Evolutionary conservation across 2,113 vertebrate genomes (phyloP).

Genomic region (Petrocephalus microphthalmus): DNA sequence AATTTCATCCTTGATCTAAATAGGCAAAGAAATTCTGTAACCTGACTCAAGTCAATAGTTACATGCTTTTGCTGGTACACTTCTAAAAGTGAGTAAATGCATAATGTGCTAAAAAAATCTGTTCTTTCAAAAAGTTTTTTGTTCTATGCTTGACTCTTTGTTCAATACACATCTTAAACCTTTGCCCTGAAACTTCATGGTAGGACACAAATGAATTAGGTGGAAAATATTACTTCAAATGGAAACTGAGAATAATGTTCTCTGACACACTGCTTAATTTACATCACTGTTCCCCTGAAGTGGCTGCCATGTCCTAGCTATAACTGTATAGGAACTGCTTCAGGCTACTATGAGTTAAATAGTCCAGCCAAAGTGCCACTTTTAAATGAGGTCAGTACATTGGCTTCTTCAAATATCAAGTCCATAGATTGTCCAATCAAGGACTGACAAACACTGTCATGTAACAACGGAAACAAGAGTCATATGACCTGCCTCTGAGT

Average conservation of each 20-base stretch:
- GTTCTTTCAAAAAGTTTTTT: background rate
- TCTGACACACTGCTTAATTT: background rate
- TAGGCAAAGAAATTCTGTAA: constrained; percentile 20
- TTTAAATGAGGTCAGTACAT: background rate
- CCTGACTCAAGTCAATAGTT: background rate
- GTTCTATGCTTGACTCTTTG: background rate
- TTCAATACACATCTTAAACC: background rate
- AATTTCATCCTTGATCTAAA: background rate
- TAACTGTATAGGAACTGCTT: background rate
- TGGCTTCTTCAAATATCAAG: background rate
- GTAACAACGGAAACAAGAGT: constrained; percentile 2
- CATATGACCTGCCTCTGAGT: background rate
- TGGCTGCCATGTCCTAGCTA: background rate
- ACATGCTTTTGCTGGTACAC: background rate
- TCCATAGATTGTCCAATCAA: background rate
- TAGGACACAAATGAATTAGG: background rate
- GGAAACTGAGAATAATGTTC: background rate
- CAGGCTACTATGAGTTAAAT: background rate
- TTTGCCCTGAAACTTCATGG: background rate
- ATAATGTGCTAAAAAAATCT: background rate
- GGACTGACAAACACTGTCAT: background rate
- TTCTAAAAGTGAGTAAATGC: background rate
- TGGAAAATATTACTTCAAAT: background rate
- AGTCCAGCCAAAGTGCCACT: background rate
- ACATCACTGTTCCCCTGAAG: background rate